Conservation (phyloP, 92 coral and sea anemone genomes). For the Palythoa grandiflora region DNA sequence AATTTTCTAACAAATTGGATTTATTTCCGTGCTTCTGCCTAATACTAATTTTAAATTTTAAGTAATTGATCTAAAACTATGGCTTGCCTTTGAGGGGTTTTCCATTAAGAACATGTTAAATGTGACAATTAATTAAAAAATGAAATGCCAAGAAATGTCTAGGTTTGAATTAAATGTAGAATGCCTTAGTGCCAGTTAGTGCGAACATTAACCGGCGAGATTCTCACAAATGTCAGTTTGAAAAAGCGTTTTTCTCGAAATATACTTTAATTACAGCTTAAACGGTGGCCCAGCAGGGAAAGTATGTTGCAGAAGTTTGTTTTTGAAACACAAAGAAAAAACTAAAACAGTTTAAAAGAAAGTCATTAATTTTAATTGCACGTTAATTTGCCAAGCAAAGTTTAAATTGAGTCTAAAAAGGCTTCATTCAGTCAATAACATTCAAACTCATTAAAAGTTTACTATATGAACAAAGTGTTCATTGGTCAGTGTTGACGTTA, state of each 20-base stretch:
- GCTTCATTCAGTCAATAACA: not conserved
- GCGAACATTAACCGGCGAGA: not conserved
- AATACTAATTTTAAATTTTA: conserved; percentile 18
- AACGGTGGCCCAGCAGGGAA: conserved; percentile 9
- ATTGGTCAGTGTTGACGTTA: not conserved
- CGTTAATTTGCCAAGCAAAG: conserved; percentile 41
- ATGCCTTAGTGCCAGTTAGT: not conserved
- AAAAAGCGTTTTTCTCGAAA: conserved; percentile 8
- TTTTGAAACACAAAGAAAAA: conserved; percentile 24
- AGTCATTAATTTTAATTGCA: conserved; percentile 50
- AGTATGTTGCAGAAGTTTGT: conserved; percentile 42
- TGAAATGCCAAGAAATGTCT: not conserved
- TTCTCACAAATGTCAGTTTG: not conserved
- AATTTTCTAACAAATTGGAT: conserved; percentile 41
- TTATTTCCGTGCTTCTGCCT: not conserved
- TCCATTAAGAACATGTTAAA: not conserved
- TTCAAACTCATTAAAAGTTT: conserved; percentile 34
- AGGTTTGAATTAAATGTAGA: not conserved
- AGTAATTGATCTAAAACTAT: conserved; percentile 38
- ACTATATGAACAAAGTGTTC: not conserved
- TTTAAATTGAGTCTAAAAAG: conserved; percentile 22
- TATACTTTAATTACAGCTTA: conserved; percentile 32
- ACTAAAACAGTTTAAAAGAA: conserved; percentile 38
- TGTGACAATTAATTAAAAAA: not conserved
- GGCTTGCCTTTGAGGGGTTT: not conserved